These are phyloP conservation scores for Hemithea aestivaria DNA, from an alignment of 2,888 invertebrate genomes.

Conservation along the genomic window DNA sequence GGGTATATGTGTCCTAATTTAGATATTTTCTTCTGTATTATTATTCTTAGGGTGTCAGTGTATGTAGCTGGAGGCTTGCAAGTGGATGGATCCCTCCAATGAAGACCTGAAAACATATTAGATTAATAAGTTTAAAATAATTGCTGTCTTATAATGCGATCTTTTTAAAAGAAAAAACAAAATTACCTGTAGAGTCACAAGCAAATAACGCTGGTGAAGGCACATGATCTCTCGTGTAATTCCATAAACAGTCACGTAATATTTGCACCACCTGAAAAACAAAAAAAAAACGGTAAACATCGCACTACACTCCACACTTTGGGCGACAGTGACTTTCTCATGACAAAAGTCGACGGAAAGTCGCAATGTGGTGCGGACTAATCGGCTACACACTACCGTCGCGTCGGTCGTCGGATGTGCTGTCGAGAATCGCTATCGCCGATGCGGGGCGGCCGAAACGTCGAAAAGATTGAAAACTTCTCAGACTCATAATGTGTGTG, in stretches of 20 bases:
- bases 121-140: background rate
- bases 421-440: too few species aligned
- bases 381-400: too few species aligned
- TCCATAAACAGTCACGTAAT: conserved; percentile 92
- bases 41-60: conserved; percentile 87
- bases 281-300: too few species aligned
- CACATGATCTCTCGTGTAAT: conserved; percentile 92
- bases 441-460: too few species aligned
- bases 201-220: conserved; percentile 90
- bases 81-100: conserved; percentile 87
- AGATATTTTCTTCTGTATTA: conserved; percentile 88
- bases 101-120: conserved; percentile 61
- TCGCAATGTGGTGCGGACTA: too few species aligned
- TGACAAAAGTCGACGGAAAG: background rate
- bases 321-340: too few species aligned
- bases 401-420: too few species aligned
- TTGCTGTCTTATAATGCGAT: too few species aligned
- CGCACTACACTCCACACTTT: too few species aligned
- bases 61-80: conserved; percentile 85
- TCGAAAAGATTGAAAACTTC: too few species aligned
- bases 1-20: conserved; percentile 87
- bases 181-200: conserved; percentile 80
- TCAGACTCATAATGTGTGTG: too few species aligned
- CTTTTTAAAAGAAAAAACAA: background rate
- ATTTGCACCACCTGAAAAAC: conserved; percentile 84